These are phyloP conservation scores for Callaeas wilsoni DNA, from an alignment of 2,113 vertebrate species.

Conservation along the genomic window DNA sequence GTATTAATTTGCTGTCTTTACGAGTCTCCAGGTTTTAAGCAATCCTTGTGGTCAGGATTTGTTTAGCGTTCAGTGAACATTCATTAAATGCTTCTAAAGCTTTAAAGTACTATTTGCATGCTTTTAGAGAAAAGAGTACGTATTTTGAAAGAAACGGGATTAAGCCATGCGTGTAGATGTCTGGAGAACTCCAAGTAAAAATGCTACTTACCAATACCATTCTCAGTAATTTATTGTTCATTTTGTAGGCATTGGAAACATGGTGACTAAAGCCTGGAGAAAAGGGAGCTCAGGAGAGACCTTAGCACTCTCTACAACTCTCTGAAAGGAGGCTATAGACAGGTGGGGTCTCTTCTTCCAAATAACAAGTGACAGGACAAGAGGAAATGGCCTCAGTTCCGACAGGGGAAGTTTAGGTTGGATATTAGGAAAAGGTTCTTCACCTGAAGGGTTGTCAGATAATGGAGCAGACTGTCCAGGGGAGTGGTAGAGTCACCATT, in stretches of 20 bases:
- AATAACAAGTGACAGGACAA: too few species aligned
- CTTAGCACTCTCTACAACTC: fast-evolving
- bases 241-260: background rate
- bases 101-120: background rate
- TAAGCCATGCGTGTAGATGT: background rate
- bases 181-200: background rate
- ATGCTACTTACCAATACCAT: background rate
- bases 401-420: background rate
- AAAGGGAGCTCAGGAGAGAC: background rate
- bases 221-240: background rate
- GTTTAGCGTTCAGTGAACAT: background rate
- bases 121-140: background rate
- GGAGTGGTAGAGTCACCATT: background rate
- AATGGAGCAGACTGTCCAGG: background rate
- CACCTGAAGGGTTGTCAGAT: background rate
- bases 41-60: background rate
- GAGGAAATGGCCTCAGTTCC: background rate
- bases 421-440: background rate
- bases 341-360: background rate
- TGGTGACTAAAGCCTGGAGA: background rate
- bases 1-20: background rate
- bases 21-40: background rate
- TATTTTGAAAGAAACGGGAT: background rate
- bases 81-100: background rate
- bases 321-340: background rate